These are phyloP conservation scores for Harpagifer antarcticus DNA, from an alignment of 2,797 vertebrate genomes.

Conservation along the genomic window DNA sequence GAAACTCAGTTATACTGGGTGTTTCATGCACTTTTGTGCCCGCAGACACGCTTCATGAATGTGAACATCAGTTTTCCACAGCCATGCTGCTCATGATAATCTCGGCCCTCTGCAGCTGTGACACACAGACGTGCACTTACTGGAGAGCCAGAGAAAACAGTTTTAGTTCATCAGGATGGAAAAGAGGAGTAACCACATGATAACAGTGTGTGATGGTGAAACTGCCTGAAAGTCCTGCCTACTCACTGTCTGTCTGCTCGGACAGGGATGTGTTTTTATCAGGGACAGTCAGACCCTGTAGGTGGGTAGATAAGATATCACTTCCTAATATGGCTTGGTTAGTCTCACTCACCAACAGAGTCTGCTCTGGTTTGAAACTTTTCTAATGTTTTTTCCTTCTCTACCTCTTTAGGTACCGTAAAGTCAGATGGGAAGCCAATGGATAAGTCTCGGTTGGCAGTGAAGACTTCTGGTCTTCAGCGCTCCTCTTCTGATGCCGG, in stretches of 20 bases:
- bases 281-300: slow-evolving; percentile 67
- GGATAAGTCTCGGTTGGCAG: slow-evolving; percentile 91
- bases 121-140: slow-evolving; percentile 54
- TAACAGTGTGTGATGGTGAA: slow-evolving; percentile 55
- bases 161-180: slow-evolving; percentile 75
- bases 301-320: slow-evolving; percentile 73
- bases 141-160: slow-evolving; percentile 64
- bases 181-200: slow-evolving; percentile 75
- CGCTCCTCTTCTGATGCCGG: slow-evolving; percentile 94
- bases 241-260: slow-evolving; percentile 44
- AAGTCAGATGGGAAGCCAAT: slow-evolving; percentile 78
- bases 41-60: slow-evolving; percentile 50
- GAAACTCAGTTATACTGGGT: slow-evolving; percentile 18
- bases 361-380: slow-evolving; percentile 4
- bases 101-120: slow-evolving; percentile 53
- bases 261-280: slow-evolving; percentile 59
- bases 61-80: slow-evolving; percentile 71
- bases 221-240: slow-evolving; percentile 51
- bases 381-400: neutral
- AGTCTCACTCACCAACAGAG: slow-evolving; percentile 47
- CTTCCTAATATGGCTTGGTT: slow-evolving; percentile 56
- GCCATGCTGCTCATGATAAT: slow-evolving; percentile 49
- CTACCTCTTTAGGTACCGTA: slow-evolving; percentile 57
- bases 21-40: slow-evolving; percentile 44
- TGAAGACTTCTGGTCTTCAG: slow-evolving; percentile 91